Evolutionary conservation across 2,113 vertebrate species (phyloP).

Genomic region (Colossoma macropomum): DNA sequence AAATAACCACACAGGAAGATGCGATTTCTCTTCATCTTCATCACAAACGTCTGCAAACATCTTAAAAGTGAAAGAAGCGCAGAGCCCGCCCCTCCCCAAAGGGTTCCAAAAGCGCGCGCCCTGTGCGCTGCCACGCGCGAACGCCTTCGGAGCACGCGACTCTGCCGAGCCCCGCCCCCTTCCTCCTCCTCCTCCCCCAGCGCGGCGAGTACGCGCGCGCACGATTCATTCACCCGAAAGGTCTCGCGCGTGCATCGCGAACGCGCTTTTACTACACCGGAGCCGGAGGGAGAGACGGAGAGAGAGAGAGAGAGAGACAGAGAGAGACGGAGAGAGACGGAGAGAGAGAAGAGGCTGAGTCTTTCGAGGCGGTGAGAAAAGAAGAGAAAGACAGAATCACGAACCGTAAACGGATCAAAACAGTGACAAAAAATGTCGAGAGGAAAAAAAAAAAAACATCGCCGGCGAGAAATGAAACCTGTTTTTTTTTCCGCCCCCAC

Average conservation of each 20-base stretch:
- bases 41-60: too few species aligned
- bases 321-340: constrained; percentile 27
- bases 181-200: constrained; percentile 17
- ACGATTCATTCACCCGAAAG: constrained; percentile 66
- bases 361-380: constrained; percentile 29
- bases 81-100: not conserved
- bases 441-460: not conserved
- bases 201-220: constrained; percentile 55
- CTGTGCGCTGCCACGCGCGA: constrained; percentile 47
- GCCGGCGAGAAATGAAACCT: not conserved
- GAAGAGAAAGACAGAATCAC: not conserved
- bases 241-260: constrained; percentile 62
- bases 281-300: constrained; percentile 25
- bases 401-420: not conserved
- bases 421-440: not conserved
- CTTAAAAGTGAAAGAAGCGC: too few species aligned
- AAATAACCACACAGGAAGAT: too few species aligned
- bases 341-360: constrained; percentile 33
- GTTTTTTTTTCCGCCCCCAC: constrained; percentile 28
- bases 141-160: constrained; percentile 60
- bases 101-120: constrained; percentile 52
- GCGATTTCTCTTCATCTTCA: too few species aligned
- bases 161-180: constrained; percentile 56
- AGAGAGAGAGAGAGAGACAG: constrained; percentile 25
- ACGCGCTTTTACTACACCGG: constrained; percentile 68